phyloP scores from a whole-genome alignment of 2,888 invertebrate genomes.

The Oscheius sp. region DNA sequence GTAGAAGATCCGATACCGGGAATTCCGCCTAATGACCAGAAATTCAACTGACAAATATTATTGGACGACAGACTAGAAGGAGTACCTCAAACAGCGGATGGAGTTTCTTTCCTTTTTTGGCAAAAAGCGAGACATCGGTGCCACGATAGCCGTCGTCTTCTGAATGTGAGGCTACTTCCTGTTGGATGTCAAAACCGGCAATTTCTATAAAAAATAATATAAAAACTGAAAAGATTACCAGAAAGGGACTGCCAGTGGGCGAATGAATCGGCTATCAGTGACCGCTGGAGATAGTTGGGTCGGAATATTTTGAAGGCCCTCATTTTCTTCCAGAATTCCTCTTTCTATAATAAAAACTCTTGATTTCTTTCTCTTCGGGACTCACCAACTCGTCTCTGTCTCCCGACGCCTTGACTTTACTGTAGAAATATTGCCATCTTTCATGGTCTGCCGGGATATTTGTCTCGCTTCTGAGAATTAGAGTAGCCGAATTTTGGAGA shows the following conservation, averaged over 20 bases:
- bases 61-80: not conserved
- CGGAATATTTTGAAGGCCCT: constrained; percentile 60
- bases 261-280: constrained; percentile 50
- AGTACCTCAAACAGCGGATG: constrained; percentile 41
- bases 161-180: constrained; percentile 44
- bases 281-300: constrained; percentile 54
- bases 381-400: constrained; percentile 51
- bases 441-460: constrained; percentile 52
- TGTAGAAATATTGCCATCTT: constrained; percentile 62
- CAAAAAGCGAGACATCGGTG: constrained; percentile 38
- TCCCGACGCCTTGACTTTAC: constrained; percentile 47
- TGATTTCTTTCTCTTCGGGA: not conserved
- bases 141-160: constrained; percentile 39
- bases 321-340: constrained; percentile 57
- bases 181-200: constrained; percentile 44
- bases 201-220: no score
- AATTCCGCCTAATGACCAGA: constrained; percentile 41
- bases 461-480: constrained; percentile 56
- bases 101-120: constrained; percentile 42
- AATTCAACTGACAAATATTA: constrained; percentile 38
- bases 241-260: constrained; percentile 37
- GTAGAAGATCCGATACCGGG: constrained; percentile 11
- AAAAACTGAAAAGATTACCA: no score
- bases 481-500: constrained; percentile 59
- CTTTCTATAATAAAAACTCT: constrained; percentile 40